These are phyloP conservation scores for Pyrgus malvae DNA, from an alignment of 2,888 invertebrate genomes.

Conservation along the genomic window DNA sequence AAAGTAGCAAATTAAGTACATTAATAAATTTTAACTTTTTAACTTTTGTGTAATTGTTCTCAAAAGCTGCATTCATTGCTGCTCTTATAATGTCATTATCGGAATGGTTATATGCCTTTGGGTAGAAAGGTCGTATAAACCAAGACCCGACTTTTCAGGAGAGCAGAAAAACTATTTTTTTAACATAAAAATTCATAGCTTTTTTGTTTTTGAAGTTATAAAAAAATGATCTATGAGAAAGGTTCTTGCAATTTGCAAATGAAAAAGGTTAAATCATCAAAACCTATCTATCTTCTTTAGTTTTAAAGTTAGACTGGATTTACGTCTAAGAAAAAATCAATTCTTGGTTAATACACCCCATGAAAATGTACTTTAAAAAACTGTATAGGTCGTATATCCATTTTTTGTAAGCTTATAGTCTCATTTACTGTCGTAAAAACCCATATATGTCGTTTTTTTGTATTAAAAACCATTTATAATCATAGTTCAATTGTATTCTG, in stretches of 20 bases:
- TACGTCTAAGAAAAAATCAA: background rate
- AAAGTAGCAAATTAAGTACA: no score
- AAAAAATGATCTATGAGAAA: background rate
- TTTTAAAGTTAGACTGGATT: background rate
- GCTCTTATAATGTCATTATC: no score
- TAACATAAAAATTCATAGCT: background rate
- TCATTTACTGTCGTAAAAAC: constrained; percentile 12
- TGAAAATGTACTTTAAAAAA: background rate
- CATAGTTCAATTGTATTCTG: constrained; percentile 1
- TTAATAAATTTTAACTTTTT: no score
- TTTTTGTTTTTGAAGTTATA: constrained; percentile 1
- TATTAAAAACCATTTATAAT: constrained; percentile 3
- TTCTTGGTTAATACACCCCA: constrained; percentile 1
- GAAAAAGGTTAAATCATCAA: constrained; percentile 1
- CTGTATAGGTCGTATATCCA: background rate
- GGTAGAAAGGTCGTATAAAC: background rate
- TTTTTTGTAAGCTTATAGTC: constrained; percentile 1
- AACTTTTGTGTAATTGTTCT: no score
- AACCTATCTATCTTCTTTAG: background rate
- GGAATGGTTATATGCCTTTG: no score
- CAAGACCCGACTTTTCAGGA: background rate
- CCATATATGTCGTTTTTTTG: constrained; percentile 3
- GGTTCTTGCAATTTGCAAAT: background rate
- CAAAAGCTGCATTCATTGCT: no score
- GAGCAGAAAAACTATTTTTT: background rate